Evolutionary conservation across 2,113 vertebrate species (phyloP).

Genomic region (Monopterus albus): DNA sequence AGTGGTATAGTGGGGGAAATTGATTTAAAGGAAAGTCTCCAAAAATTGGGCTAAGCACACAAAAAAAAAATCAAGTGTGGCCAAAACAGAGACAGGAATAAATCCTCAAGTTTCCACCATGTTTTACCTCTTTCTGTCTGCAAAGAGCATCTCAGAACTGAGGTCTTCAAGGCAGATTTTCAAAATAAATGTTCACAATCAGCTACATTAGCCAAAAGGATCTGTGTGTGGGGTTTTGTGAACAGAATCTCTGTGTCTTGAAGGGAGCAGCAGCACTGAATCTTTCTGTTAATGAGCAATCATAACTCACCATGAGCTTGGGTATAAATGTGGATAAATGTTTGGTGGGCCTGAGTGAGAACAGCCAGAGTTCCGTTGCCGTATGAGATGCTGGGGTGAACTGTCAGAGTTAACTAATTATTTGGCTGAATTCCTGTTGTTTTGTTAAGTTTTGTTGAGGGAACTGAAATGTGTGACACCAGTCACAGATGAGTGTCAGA

Average conservation of each 20-base stretch:
- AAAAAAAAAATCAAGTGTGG: conserved; percentile 51
- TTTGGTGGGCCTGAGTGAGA: conserved; percentile 24
- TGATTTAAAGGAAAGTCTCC: conserved; percentile 36
- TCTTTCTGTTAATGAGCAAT: conserved; percentile 8
- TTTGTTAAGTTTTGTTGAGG: conserved; percentile 3
- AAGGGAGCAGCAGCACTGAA: conserved; percentile 1
- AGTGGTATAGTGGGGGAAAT: conserved; percentile 1
- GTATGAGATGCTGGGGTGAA: too few species aligned
- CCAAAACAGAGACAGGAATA: conserved; percentile 31
- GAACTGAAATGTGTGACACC: conserved; percentile 5
- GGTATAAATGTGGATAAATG: conserved; percentile 29
- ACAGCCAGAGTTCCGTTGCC: conserved; percentile 1
- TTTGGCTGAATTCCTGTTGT: conserved; percentile 13
- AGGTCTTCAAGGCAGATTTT: conserved; percentile 13
- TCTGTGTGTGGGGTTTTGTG: conserved; percentile 10
- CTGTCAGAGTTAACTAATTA: too few species aligned
- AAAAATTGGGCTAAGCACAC: conserved; percentile 48
- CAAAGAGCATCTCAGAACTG: conserved; percentile 5
- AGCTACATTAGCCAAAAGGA: background rate
- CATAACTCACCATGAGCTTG: conserved; percentile 10
- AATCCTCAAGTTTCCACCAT: conserved; percentile 41
- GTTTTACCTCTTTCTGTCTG: conserved; percentile 17
- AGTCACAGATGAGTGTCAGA: conserved; percentile 17
- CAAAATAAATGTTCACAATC: conserved; percentile 47
- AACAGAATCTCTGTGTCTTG: conserved; percentile 13